A percentile compares a stretch with the other conserved stretches of the same genome.
Conservation (phyloP, 2,888 invertebrate genomes). For the Nemurella pictetii region DNA sequence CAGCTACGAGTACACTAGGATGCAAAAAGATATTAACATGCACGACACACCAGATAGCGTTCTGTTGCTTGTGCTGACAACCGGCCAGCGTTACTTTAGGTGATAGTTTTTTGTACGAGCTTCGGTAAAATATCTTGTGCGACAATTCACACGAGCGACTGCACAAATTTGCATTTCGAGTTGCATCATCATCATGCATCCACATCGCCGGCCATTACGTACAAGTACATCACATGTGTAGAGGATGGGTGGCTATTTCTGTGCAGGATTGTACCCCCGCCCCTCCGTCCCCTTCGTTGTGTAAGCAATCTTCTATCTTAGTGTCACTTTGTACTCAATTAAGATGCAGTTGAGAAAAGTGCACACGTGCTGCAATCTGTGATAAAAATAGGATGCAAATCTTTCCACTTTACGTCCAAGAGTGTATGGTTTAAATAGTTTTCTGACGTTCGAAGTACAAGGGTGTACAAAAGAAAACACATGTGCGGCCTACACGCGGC, state of each 20-base stretch:
- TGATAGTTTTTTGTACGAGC: neutral
- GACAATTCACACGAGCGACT: neutral
- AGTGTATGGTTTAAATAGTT: neutral
- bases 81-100: too few relatives aligned
- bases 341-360: neutral
- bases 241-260: neutral
- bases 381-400: neutral
- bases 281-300: neutral
- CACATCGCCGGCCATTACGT: too few relatives aligned
- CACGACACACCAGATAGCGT: neutral
- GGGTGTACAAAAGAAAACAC: neutral
- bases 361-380: neutral
- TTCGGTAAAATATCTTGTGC: neutral
- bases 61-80: neutral
- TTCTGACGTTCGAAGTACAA: neutral
- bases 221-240: neutral
- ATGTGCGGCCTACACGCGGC: neutral
- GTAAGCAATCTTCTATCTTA: neutral
- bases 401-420: neutral
- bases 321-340: neutral
- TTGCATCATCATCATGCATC: too few relatives aligned
- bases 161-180: neutral
- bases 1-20: neutral
- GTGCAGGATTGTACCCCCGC: neutral
- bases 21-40: neutral